Percentiles rank a stretch among this genome's conserved stretches.
phyloP scores from a whole-genome alignment of 2,888 invertebrate genomes.

The Salticus scenicus region DNA sequence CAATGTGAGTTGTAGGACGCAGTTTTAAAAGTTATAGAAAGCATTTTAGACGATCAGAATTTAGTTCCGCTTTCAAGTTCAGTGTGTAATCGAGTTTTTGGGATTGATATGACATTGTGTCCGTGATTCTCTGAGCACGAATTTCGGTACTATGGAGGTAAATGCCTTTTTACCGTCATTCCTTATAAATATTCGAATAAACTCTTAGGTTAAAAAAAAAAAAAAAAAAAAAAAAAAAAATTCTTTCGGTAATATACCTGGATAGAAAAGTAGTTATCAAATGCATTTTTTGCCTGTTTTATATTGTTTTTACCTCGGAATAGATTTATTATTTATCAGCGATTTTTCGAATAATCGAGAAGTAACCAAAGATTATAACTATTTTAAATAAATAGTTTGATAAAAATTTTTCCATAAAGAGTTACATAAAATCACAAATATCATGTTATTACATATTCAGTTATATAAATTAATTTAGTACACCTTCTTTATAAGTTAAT shows the following conservation, averaged over 20 bases:
- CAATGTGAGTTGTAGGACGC: slow-evolving; percentile 40
- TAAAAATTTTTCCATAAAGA: no score
- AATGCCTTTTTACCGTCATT: slow-evolving; percentile 38
- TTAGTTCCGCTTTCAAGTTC: slow-evolving; percentile 44
- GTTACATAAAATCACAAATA: no score
- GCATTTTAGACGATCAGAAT: slow-evolving; percentile 31
- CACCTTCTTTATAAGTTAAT: no score
- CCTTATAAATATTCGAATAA: slow-evolving; percentile 12
- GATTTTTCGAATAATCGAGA: no score
- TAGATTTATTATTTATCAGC: no score
- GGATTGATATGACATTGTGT: slow-evolving; percentile 32
- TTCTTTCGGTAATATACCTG: not conserved
- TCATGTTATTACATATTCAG: no score
- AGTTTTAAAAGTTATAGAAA: slow-evolving; percentile 50
- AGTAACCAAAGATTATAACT: no score
- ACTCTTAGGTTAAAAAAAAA: not conserved
- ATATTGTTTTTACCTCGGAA: no score
- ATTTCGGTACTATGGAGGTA: slow-evolving; percentile 35
- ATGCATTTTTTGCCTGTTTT: no score
- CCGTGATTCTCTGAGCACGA: slow-evolving; percentile 5
- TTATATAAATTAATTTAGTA: no score
- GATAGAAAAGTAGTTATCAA: not conserved
- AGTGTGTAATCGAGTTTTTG: slow-evolving; percentile 24
- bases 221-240: not conserved
- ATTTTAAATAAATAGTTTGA: no score